Percentiles rank a stretch among this genome's conserved stretches.
phyloP scores from a whole-genome alignment of 1,140 invertebrate species.

The Drosophila rhopaloa region DNA sequence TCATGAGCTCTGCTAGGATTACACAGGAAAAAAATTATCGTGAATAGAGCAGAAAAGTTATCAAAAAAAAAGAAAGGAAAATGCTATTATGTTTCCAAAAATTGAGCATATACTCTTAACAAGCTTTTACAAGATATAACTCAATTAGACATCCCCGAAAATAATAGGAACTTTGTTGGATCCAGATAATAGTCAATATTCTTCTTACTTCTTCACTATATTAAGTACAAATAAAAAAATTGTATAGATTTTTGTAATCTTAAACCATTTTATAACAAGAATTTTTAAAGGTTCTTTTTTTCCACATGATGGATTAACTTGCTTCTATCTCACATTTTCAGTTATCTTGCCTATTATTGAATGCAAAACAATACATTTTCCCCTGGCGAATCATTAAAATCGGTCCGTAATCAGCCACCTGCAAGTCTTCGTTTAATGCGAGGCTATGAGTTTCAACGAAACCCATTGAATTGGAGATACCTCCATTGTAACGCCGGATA shows the following conservation, averaged over 20 bases:
- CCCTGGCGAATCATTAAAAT: slow-evolving; percentile 9
- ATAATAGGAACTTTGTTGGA: no score
- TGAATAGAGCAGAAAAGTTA: neutral
- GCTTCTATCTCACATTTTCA: neutral
- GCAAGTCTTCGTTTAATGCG: neutral
- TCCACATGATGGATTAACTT: neutral
- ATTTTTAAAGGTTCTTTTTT: neutral
- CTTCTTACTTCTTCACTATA: no score
- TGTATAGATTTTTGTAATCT: no score
- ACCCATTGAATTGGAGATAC: neutral
- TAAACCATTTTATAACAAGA: no score
- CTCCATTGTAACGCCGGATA: slow-evolving; percentile 17
- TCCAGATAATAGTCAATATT: no score
- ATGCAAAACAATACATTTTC: slow-evolving; percentile 1
- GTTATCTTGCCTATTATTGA: slow-evolving; percentile 9
- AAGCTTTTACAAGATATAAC: no score
- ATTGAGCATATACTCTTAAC: no score
- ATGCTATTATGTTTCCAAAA: no score
- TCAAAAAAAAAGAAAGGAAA: no score
- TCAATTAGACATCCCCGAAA: no score
- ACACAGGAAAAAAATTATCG: slow-evolving; percentile 12
- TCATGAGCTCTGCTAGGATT: slow-evolving; percentile 28
- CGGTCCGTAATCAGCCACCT: slow-evolving; percentile 15
- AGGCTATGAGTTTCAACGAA: neutral
- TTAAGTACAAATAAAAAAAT: no score